A percentile compares a stretch with the other conserved stretches of the same genome.
phyloP scores from a whole-genome alignment of 2,113 vertebrate genomes.

The Percina caprodes region DNA sequence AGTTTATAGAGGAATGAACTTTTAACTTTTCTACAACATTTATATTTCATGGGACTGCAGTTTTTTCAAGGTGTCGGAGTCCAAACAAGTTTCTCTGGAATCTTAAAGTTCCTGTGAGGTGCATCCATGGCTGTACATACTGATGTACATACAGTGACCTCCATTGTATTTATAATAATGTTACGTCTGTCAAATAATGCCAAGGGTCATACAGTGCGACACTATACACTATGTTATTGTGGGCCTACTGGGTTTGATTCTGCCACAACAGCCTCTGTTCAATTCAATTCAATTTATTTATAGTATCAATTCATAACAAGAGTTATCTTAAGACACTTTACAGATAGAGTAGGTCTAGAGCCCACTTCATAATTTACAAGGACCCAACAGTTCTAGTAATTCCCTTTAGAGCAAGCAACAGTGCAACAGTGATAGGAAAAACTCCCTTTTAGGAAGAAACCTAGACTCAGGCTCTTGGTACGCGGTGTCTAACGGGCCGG shows the following conservation, averaged over 20 bases:
- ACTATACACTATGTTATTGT: background rate
- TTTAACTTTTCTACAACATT: background rate
- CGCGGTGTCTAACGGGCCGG: no score
- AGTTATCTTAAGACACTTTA: no score
- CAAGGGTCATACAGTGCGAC: background rate
- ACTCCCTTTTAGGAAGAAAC: no score
- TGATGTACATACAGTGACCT: background rate
- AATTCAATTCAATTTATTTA: background rate
- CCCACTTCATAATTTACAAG: no score
- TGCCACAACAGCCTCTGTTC: conserved; percentile 29
- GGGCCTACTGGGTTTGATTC: conserved; percentile 44
- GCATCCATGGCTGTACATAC: background rate
- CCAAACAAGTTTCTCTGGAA: background rate
- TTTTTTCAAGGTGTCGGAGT: background rate
- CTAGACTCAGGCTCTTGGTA: no score
- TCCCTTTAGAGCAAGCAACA: no score
- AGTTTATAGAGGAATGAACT: background rate
- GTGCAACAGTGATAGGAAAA: no score
- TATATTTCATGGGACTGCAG: conserved; percentile 9
- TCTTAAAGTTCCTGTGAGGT: background rate
- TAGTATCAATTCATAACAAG: no score
- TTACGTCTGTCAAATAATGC: conserved; percentile 19
- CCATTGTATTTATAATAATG: background rate
- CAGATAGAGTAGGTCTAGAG: no score
- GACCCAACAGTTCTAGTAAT: no score